Percentiles rank a stretch among this genome's conserved stretches.
phyloP scores from a whole-genome alignment of 2,113 vertebrate genomes.

The Pipa parva region DNA sequence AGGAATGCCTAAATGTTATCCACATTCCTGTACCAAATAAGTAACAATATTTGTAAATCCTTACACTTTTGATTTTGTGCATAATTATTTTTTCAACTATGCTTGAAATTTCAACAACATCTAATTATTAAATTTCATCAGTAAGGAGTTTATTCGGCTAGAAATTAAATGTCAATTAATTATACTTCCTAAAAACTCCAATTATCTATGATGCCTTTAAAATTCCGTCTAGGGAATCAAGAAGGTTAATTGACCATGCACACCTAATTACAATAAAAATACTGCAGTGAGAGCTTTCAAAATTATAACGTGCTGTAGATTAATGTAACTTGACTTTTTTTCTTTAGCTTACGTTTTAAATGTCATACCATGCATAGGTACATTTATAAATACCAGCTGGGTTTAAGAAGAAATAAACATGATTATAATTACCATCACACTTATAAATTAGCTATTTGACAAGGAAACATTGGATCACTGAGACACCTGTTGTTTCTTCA shows the following conservation, averaged over 20 bases:
- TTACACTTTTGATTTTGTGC: no score
- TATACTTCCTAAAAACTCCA: slow-evolving; percentile 38
- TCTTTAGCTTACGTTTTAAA: background rate
- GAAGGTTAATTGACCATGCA: slow-evolving; percentile 41
- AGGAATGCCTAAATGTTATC: background rate
- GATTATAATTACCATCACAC: background rate
- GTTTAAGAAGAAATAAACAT: background rate
- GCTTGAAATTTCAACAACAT: background rate
- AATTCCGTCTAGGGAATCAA: slow-evolving; percentile 27
- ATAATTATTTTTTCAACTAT: no score
- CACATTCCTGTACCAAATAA: no score
- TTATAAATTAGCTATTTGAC: background rate
- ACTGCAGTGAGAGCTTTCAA: slow-evolving; percentile 7
- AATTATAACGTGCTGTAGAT: background rate
- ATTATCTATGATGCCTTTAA: slow-evolving; percentile 37
- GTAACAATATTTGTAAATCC: no score
- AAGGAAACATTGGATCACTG: no score
- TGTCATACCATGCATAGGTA: background rate
- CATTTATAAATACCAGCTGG: background rate
- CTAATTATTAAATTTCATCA: background rate
- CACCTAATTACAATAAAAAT: slow-evolving; percentile 39
- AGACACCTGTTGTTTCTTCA: no score
- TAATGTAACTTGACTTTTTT: background rate
- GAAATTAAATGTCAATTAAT: slow-evolving; percentile 42
- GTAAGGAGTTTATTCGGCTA: slow-evolving; percentile 26